Base-by-base conservation (phyloP, 2,797 vertebrate genomes). In the Sebastes hubbsi region DNA sequence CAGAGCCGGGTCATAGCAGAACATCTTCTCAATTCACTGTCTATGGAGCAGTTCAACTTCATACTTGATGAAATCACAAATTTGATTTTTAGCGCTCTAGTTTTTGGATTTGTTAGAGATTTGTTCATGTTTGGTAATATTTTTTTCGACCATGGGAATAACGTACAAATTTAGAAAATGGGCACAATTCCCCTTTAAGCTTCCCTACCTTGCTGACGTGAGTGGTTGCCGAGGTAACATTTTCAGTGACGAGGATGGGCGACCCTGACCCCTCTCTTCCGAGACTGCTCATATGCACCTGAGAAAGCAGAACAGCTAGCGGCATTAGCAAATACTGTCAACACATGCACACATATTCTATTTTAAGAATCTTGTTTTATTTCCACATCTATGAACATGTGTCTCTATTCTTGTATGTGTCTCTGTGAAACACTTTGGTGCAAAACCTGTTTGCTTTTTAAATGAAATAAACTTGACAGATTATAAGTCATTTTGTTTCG, bases 171-270 rank as follows among this genome's bases (percentile, higher is more conserved):
- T 64, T 42, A 25, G n/a, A 55, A 42, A 42, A 42, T 2, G 1
- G n/a, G 12, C 13, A 1, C 10, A 16, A 24, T 65, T 46, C 36
- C 14, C 62, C 34, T 42, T 27, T 10, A 34, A 6, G 36, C 60
- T 10, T 88, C 88, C 92, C 93, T 95, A 99, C 98, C 97, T 99
- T 99, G 84, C 97, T 97, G 89, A 99, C 97, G 0, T 99, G 98
- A 78, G 98, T 99, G 93, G 98, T 99, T 77, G 98, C 98, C 72
- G 98, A 98, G 85, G 98, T 98, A 90, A 99, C 97, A 4, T 97
- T 99, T 96, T 99, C 98, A 4, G 97, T 91, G 56, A 95, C 89
- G 6, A 96, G 93, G 69, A 96, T 89, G 61, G 95, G 95, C 2
- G 94, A 96, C 22, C 93, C 92, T 2, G 95, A 75, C 4, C 90